Percentiles rank a stretch among this genome's conserved stretches.
Evolutionary conservation across 2,888 invertebrate genomes (phyloP).

Genomic region (Laothoe populi): DNA sequence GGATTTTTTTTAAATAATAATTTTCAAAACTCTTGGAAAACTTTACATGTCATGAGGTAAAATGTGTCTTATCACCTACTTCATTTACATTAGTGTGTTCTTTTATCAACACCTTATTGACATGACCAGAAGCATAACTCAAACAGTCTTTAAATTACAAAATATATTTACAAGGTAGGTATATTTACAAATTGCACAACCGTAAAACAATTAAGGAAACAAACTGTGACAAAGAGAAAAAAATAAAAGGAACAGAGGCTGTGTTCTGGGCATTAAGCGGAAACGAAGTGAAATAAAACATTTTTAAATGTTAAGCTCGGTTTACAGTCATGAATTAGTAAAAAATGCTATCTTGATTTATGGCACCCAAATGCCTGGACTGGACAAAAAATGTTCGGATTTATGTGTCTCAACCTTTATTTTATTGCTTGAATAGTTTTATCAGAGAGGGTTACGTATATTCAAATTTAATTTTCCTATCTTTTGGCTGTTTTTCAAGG

Average conservation of each 20-base stretch:
- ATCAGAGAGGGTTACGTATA: neutral
- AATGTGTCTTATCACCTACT: too few relatives aligned
- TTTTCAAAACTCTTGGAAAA: too few relatives aligned
- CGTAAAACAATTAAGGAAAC: conserved; percentile 30
- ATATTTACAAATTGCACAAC: conserved; percentile 27
- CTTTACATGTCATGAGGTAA: too few relatives aligned
- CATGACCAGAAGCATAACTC: neutral
- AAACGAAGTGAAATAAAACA: conserved; percentile 28
- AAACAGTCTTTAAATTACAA: conserved; percentile 16
- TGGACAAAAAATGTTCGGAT: conserved; percentile 35
- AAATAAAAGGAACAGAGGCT: conserved; percentile 27
- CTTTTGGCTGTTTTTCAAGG: neutral
- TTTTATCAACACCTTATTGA: too few relatives aligned
- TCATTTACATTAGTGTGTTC: too few relatives aligned
- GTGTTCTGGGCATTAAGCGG: conserved; percentile 13
- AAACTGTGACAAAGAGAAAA: conserved; percentile 27
- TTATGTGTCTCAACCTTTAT: conserved; percentile 10
- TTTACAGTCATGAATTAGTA: conserved; percentile 53
- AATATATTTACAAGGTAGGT: conserved; percentile 23
- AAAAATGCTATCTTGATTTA: conserved; percentile 56
- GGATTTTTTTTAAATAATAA: too few relatives aligned
- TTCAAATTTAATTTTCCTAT: neutral
- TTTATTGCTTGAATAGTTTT: conserved; percentile 8
- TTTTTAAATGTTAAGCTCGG: conserved; percentile 40
- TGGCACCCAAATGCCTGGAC: conserved; percentile 43